These are phyloP conservation scores for Zootermopsis nevadensis DNA, from an alignment of 2,888 invertebrate species.

Conservation along the genomic window DNA sequence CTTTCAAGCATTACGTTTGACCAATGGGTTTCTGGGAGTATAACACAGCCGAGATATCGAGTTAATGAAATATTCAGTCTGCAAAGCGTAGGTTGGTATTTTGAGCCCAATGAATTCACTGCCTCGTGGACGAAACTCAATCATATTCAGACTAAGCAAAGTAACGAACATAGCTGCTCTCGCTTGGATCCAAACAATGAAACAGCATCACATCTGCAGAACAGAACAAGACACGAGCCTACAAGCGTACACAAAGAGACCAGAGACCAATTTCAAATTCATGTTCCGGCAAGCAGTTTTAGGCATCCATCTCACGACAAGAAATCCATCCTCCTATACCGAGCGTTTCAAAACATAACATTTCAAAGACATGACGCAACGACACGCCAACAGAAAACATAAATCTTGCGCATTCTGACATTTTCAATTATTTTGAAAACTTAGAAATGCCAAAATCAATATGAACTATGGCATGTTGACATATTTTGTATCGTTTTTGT, in stretches of 20 bases:
- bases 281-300: constrained; percentile 5
- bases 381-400: no score
- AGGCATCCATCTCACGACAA: neutral
- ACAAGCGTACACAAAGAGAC: neutral
- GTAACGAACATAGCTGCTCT: neutral
- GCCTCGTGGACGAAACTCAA: neutral
- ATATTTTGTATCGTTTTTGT: no score
- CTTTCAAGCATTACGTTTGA: no score
- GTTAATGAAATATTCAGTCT: neutral
- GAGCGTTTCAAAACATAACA: no score
- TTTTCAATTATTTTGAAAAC: no score
- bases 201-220: neutral
- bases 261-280: neutral
- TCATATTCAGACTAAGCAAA: neutral
- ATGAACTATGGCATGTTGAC: no score
- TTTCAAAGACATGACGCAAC: no score
- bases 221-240: neutral
- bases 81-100: neutral
- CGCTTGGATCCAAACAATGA: neutral
- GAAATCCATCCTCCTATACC: no score
- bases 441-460: no score
- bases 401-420: no score
- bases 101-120: neutral
- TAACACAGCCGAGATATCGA: neutral
- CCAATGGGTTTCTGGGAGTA: neutral